These are phyloP conservation scores for Coturnix japonica DNA, from an alignment of 2,113 vertebrate genomes.

Conservation along the genomic window DNA sequence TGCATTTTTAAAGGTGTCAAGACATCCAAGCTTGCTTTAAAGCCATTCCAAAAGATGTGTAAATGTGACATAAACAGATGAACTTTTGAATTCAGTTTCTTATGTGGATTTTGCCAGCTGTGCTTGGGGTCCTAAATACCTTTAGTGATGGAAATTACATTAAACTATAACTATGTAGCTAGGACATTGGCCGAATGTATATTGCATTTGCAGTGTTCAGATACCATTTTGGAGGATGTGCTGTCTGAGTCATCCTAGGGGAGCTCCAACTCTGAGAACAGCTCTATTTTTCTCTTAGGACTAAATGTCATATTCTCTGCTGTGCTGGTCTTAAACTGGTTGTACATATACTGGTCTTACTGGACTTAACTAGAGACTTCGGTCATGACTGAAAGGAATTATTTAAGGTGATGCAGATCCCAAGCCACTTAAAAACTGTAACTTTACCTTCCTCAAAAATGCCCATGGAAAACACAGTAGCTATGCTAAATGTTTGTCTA, in stretches of 20 bases:
- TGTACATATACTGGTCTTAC: too few relatives aligned
- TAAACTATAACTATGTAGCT: not conserved
- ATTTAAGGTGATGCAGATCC: not conserved
- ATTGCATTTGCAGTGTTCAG: not conserved
- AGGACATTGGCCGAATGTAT: not conserved
- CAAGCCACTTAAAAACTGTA: not conserved
- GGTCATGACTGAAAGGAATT: fast-evolving
- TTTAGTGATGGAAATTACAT: not conserved
- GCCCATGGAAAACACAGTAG: not conserved
- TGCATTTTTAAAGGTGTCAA: not conserved
- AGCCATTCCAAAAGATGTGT: not conserved
- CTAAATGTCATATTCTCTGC: not conserved
- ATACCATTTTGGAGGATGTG: not conserved
- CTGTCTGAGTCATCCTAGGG: not conserved
- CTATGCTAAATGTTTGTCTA: not conserved
- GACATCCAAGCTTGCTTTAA: not conserved
- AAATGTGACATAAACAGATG: not conserved
- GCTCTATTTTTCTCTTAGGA: not conserved
- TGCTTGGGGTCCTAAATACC: not conserved
- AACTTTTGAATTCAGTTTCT: not conserved
- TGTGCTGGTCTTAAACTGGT: not conserved
- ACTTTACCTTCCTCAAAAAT: not conserved
- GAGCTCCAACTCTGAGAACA: not conserved
- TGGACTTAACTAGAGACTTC: not conserved
- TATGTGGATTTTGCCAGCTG: not conserved